Percentiles rank a stretch among this genome's conserved stretches.
phyloP scores from a whole-genome alignment of 1,140 invertebrate genomes.

The Ectropis grisescens region DNA sequence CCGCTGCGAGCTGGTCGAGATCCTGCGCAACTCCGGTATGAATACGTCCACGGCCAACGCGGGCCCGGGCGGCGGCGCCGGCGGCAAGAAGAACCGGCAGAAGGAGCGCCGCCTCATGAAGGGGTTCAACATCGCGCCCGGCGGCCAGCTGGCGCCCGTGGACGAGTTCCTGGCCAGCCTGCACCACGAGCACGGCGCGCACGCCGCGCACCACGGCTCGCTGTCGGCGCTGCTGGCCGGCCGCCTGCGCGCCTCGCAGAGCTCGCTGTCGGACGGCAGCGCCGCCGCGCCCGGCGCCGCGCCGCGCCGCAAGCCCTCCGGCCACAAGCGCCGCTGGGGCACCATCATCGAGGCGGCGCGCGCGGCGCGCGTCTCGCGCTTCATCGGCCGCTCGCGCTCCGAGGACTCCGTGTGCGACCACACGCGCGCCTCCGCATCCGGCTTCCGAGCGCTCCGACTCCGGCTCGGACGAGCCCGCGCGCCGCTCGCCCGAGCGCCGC shows the following conservation, averaged over 20 bases:
- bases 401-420: constrained; percentile 88
- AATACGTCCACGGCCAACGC: constrained; percentile 87
- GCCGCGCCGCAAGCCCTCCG: constrained; percentile 67
- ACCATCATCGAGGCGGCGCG: constrained; percentile 90
- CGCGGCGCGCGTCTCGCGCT: constrained; percentile 78
- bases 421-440: constrained; percentile 21
- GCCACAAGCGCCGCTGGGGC: constrained; percentile 81
- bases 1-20: constrained; percentile 95
- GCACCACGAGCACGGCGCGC: constrained; percentile 70
- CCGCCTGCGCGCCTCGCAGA: constrained; percentile 45
- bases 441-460: constrained; percentile 43
- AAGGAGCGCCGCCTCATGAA: constrained; percentile 94
- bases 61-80: constrained; percentile 82
- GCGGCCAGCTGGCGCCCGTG: constrained; percentile 77
- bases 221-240: constrained; percentile 48
- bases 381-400: constrained; percentile 80
- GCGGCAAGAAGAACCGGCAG: constrained; percentile 93
- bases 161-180: constrained; percentile 82
- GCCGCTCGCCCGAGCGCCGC: constrained; percentile 44
- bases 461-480: constrained; percentile 51
- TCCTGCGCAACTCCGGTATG: constrained; percentile 94
- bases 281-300: constrained; percentile 4
- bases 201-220: constrained; percentile 46
- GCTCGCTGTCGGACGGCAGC: constrained; percentile 41
- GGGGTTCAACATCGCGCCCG: constrained; percentile 90